Evolutionary conservation across 2,888 invertebrate genomes (phyloP).

Genomic region (Galerucella pusilla): DNA sequence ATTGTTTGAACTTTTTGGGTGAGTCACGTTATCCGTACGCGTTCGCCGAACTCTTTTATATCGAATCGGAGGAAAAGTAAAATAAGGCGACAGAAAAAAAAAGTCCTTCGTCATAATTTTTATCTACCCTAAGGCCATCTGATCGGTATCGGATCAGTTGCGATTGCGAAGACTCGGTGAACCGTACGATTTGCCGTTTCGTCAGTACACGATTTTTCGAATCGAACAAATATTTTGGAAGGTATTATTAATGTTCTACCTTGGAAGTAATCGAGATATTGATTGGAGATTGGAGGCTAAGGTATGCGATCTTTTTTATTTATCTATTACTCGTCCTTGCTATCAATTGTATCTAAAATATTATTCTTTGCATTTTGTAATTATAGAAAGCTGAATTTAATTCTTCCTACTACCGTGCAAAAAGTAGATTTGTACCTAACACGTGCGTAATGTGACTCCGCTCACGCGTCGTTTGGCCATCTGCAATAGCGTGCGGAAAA

Average conservation of each 20-base stretch:
- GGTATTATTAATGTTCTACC: conserved; percentile 27
- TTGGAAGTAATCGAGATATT: conserved; percentile 23
- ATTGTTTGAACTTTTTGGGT: conserved; percentile 34
- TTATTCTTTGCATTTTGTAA: neutral
- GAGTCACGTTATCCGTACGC: conserved; percentile 27
- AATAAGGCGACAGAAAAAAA: conserved; percentile 22
- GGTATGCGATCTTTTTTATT: conserved; percentile 1
- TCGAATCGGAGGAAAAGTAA: conserved; percentile 8
- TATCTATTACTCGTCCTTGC: neutral
- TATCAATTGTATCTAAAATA: too few species aligned
- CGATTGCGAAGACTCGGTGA: conserved; percentile 13
- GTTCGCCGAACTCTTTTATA: conserved; percentile 22
- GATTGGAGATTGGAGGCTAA: conserved; percentile 26
- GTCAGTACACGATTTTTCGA: conserved; percentile 5
- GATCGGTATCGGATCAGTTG: conserved; percentile 26
- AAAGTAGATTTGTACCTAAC: too few species aligned
- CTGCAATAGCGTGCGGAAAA: too few species aligned
- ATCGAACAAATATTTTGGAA: conserved; percentile 3
- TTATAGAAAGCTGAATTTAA: neutral
- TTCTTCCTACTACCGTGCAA: neutral
- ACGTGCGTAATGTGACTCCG: too few species aligned
- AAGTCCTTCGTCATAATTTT: conserved; percentile 28
- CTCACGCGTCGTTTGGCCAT: too few species aligned
- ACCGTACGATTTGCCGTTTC: conserved; percentile 11
- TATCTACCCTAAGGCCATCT: conserved; percentile 12